Evolutionary conservation across 2,113 vertebrate genomes (phyloP).

Genomic region (human (Homo sapiens)): DNA sequence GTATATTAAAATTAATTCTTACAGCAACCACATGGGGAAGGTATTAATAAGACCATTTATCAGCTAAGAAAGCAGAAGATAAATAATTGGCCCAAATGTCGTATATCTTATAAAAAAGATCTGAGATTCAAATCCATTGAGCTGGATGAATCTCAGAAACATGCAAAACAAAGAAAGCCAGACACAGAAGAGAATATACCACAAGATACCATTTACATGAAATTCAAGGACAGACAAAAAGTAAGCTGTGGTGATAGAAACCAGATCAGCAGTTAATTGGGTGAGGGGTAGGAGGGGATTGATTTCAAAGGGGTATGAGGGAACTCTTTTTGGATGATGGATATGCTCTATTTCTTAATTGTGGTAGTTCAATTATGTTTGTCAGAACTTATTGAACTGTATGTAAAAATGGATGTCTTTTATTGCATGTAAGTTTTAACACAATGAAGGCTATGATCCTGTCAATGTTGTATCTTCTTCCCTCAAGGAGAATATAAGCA

Average conservation of each 20-base stretch:
- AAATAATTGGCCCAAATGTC: background rate
- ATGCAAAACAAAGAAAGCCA: background rate
- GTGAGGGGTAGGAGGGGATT: background rate
- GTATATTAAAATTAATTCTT: background rate
- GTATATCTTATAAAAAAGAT: background rate
- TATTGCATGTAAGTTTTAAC: background rate
- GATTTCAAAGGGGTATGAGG: background rate
- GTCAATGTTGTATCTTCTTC: background rate
- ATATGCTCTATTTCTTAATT: background rate
- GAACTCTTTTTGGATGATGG: background rate
- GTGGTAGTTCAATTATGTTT: background rate
- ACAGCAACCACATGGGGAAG: background rate
- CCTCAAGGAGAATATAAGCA: background rate
- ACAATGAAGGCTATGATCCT: background rate
- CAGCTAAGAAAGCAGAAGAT: background rate
- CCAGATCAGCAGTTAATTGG: background rate
- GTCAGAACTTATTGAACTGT: background rate
- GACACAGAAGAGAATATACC: background rate
- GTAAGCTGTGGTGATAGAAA: background rate
- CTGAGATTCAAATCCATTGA: slow-evolving; percentile 9
- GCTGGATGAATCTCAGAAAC: background rate
- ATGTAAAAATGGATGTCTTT: background rate
- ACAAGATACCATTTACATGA: background rate
- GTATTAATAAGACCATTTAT: background rate
- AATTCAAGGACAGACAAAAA: background rate